phyloP scores from a whole-genome alignment of 2,797 vertebrate genomes.

The Avahi laniger region DNA sequence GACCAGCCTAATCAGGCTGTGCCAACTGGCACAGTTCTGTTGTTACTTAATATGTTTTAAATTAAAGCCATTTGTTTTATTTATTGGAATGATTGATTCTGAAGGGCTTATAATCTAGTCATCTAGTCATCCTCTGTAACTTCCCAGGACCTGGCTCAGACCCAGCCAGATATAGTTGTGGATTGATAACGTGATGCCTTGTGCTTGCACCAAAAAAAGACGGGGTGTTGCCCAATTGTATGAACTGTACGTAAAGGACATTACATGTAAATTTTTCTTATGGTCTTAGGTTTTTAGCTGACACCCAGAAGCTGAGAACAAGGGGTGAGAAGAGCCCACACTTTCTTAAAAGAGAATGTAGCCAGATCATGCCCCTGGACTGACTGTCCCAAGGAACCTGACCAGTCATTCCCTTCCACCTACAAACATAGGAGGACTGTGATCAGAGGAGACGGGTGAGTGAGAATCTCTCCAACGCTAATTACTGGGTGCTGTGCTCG shows the following conservation, averaged over 20 bases:
- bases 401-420: neutral
- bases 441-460: neutral
- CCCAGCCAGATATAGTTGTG: neutral
- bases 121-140: neutral
- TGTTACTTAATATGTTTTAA: neutral
- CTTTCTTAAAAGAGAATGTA: neutral
- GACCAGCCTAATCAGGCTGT: neutral
- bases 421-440: neutral
- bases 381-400: neutral
- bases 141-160: neutral
- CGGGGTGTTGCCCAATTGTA: neutral
- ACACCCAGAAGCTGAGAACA: neutral
- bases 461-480: neutral
- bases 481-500: neutral
- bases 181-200: neutral
- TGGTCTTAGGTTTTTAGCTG: neutral
- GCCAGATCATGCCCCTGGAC: too few relatives aligned
- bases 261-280: neutral
- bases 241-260: fast-evolving
- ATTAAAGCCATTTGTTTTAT: neutral
- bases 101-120: neutral
- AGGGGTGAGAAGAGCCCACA: neutral
- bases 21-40: neutral
- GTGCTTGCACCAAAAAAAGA: neutral
- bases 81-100: neutral